phyloP scores from a whole-genome alignment of 2,113 vertebrate species.

The Calonectris borealis region DNA sequence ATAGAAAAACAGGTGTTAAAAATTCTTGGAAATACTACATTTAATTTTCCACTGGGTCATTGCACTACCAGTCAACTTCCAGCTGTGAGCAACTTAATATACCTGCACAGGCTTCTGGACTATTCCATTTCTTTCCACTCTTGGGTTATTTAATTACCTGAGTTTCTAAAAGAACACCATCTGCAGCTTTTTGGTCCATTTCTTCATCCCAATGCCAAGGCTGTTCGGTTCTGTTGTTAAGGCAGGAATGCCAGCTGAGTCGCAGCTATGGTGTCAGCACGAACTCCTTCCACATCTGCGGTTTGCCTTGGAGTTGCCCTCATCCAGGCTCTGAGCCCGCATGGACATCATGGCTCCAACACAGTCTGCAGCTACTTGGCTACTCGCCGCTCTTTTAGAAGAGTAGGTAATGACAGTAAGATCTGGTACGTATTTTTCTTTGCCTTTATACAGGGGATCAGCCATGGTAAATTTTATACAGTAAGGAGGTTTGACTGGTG shows the following conservation, averaged over 20 bases:
- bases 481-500: neutral
- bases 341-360: neutral
- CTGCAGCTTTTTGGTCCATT: neutral
- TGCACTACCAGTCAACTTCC: neutral
- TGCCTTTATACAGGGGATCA: neutral
- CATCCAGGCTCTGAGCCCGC: accelerated
- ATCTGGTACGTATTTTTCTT: neutral
- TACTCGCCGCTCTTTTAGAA: neutral
- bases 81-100: neutral
- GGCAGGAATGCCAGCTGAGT: neutral
- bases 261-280: neutral
- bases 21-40: neutral
- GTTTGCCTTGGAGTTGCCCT: neutral
- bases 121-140: neutral
- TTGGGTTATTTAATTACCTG: neutral
- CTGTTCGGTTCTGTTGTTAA: neutral
- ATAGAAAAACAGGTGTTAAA: neutral
- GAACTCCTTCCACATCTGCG: accelerated
- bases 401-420: neutral
- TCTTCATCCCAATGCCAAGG: neutral
- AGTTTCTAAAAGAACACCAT: neutral
- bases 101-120: neutral
- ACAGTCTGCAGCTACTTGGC: neutral
- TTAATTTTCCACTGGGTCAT: neutral
- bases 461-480: neutral